Evolutionary conservation across 1,140 invertebrate genomes (phyloP).

Genomic region (Melipona quadrifasciata): DNA sequence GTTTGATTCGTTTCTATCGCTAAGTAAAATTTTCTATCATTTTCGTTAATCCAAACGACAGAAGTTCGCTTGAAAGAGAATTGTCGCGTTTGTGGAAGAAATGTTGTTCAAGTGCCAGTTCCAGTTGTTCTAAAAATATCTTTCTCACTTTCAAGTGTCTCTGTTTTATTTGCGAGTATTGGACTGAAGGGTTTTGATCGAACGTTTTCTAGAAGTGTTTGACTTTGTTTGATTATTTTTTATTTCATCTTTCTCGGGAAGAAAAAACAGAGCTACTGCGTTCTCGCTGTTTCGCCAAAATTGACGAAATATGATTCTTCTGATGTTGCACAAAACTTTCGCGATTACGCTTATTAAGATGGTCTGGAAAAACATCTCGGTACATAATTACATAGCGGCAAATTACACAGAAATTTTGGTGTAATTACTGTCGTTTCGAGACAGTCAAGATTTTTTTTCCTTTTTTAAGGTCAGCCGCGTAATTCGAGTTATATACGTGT

Average conservation of each 20-base stretch:
- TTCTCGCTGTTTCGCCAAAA: constrained; percentile 6
- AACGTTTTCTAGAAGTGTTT: background rate
- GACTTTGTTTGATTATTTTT: no score
- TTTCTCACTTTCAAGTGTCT: no score
- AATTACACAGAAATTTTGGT: background rate
- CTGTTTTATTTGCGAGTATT: no score
- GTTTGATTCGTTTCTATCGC: no score
- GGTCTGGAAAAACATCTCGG: constrained; percentile 7
- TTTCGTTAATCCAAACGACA: no score
- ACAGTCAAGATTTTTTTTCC: background rate
- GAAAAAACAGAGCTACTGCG: background rate
- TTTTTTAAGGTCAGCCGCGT: constrained; percentile 32
- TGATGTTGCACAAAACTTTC: background rate
- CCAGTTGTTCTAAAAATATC: no score
- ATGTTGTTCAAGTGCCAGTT: no score
- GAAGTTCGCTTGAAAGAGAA: no score
- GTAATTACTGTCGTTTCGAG: background rate
- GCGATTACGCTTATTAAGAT: constrained; percentile 30
- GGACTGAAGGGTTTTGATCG: no score
- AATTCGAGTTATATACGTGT: background rate
- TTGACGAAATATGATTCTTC: background rate
- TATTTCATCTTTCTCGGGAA: background rate
- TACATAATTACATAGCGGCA: constrained; percentile 36
- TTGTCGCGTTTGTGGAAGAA: no score
- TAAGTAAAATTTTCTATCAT: no score